Conservation (phyloP, 2,888 invertebrate genomes). For the Nemoura dubitans region DNA sequence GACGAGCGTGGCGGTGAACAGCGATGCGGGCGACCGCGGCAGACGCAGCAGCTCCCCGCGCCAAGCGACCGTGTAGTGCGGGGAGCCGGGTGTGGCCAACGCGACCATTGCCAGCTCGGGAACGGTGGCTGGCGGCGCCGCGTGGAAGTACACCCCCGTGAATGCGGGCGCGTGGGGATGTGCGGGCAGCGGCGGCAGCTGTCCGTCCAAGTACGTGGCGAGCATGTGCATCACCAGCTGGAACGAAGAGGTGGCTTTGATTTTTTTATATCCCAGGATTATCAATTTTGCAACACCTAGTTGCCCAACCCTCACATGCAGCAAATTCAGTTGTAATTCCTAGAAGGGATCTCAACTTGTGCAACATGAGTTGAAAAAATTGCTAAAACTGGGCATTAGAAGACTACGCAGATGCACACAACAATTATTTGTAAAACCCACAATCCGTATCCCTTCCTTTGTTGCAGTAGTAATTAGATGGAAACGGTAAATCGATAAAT, state of each 20-base stretch:
- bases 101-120: constrained; percentile 67
- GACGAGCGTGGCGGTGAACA: constrained; percentile 86
- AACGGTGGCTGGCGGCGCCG: constrained; percentile 62
- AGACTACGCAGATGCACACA: no score
- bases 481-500: no score
- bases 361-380: no score
- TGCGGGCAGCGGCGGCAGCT: constrained; percentile 72
- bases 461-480: no score
- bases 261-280: no score
- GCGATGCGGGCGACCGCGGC: constrained; percentile 84
- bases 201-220: constrained; percentile 86
- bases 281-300: no score
- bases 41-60: constrained; percentile 72
- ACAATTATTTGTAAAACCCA: no score
- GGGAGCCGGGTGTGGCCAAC: constrained; percentile 71
- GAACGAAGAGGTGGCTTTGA: constrained; percentile 49
- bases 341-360: no score
- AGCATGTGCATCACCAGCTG: constrained; percentile 86
- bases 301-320: no score
- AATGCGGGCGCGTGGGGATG: constrained; percentile 74
- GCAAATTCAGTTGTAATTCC: no score
- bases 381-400: no score
- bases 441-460: no score
- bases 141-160: constrained; percentile 64
- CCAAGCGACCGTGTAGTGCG: constrained; percentile 74